A percentile compares a stretch with the other conserved stretches of the same genome.
Conservation (phyloP, 2,113 vertebrate species). For the Procavia capensis region DNA sequence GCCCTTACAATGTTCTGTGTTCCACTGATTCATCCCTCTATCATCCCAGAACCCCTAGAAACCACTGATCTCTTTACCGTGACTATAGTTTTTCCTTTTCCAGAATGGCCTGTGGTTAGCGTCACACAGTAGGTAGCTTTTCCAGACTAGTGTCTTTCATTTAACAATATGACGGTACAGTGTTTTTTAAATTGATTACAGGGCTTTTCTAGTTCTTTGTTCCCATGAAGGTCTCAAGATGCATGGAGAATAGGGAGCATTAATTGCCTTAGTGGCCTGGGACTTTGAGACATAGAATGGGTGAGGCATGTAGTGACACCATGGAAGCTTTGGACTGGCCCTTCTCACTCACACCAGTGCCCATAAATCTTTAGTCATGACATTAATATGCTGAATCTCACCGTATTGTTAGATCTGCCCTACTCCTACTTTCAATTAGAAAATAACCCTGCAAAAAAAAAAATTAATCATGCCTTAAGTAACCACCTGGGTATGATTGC, state of each 20-base stretch:
- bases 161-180: background rate
- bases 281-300: background rate
- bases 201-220: background rate
- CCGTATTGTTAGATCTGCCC: background rate
- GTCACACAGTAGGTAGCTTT: background rate
- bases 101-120: background rate
- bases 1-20: background rate
- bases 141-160: background rate
- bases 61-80: background rate
- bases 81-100: background rate
- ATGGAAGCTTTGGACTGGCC: background rate
- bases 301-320: background rate
- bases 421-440: slow-evolving; percentile 14
- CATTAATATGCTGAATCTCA: background rate
- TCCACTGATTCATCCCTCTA: background rate
- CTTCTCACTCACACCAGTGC: background rate
- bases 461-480: slow-evolving; percentile 35
- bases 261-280: background rate
- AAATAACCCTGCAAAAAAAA: background rate
- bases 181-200: background rate
- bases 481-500: background rate
- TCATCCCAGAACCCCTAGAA: background rate
- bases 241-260: background rate
- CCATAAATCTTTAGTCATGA: background rate
- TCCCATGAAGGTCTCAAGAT: background rate